These are phyloP conservation scores for Plagiodera versicolora DNA, from an alignment of 2,888 invertebrate species.

Conservation along the genomic window DNA sequence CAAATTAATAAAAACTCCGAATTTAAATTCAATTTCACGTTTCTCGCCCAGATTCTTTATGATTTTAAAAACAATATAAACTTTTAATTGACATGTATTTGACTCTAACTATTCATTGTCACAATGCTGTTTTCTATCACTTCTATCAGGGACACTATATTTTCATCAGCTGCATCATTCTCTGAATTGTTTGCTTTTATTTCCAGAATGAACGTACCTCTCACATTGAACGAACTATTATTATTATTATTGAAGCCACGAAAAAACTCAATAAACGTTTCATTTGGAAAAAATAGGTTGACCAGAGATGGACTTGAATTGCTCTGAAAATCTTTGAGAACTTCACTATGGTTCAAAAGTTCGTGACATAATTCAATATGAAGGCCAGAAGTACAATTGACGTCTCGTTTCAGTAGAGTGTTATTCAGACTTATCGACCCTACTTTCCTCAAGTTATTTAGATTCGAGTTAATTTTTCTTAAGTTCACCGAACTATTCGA, in stretches of 20 bases:
- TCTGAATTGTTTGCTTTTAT: background rate
- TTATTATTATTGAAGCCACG: background rate
- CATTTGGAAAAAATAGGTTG: conserved; percentile 24
- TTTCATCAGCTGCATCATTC: background rate
- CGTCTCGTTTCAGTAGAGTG: conserved; percentile 2
- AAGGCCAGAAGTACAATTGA: conserved; percentile 11
- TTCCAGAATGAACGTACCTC: conserved; percentile 11
- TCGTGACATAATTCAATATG: conserved; percentile 4
- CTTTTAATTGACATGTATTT: too few species aligned
- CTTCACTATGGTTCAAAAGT: conserved; percentile 5
- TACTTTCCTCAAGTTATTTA: background rate
- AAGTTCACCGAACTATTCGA: too few species aligned
- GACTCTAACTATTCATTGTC: background rate
- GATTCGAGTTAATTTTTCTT: too few species aligned
- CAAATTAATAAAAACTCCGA: too few species aligned
- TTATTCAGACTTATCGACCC: background rate
- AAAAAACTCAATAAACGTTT: conserved; percentile 3
- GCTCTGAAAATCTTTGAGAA: conserved; percentile 5
- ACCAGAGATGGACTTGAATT: conserved; percentile 9
- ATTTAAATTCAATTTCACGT: too few species aligned
- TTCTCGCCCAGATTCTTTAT: too few species aligned
- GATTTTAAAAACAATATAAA: too few species aligned
- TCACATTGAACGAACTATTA: conserved; percentile 9
- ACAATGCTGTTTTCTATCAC: conserved; percentile 2
- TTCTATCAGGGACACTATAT: background rate